phyloP scores from a whole-genome alignment of 2,797 vertebrate species.

The Monodelphis domestica region DNA sequence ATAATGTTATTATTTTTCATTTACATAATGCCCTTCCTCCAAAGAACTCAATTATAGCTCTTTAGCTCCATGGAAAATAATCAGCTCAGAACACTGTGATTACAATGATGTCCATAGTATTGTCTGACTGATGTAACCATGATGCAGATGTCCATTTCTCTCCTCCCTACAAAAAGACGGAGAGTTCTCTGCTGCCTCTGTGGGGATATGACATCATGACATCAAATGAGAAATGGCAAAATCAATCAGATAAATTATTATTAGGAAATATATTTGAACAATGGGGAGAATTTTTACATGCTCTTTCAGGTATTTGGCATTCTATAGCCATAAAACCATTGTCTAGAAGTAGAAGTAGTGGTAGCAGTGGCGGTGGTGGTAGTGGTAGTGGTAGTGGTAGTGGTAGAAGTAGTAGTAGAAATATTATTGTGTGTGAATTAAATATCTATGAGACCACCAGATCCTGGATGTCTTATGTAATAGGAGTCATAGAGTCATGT shows the following conservation, averaged over 20 bases:
- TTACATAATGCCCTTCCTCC: constrained; percentile 41
- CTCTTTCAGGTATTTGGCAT: not conserved
- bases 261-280: constrained; percentile 23
- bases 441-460: no score
- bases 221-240: not conserved
- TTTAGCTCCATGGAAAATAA: constrained; percentile 41
- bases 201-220: not conserved
- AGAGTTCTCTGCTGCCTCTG: not conserved
- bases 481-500: no score
- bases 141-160: constrained; percentile 15
- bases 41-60: constrained; percentile 26
- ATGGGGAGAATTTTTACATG: not conserved
- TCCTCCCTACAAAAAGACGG: not conserved
- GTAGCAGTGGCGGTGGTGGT: no score
- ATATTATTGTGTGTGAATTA: no score
- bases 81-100: constrained; percentile 20
- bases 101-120: not conserved
- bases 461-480: no score
- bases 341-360: no score
- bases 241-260: not conserved
- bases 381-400: not conserved
- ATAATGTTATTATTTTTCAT: constrained; percentile 40
- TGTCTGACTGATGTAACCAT: constrained; percentile 18
- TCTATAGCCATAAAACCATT: not conserved
- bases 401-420: not conserved